phyloP scores from a whole-genome alignment of 2,113 vertebrate genomes.

The Nycticryphes semicollaris region DNA sequence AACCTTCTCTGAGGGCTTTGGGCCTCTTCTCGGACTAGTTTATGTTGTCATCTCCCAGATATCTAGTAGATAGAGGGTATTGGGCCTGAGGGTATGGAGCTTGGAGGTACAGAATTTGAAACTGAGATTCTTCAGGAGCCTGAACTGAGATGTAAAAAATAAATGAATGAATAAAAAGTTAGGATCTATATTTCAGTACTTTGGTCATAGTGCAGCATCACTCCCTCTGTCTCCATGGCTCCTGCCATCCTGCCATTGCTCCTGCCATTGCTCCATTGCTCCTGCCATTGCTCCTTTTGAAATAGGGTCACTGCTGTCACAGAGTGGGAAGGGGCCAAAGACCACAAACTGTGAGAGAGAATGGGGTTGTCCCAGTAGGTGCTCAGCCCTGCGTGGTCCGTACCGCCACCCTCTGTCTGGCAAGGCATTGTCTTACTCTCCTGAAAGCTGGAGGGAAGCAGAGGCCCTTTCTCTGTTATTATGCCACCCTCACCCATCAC shows the following conservation, averaged over 20 bases:
- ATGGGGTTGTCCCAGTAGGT: neutral
- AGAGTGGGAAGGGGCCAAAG: neutral
- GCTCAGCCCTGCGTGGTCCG: neutral
- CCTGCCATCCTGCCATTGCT: too few relatives aligned
- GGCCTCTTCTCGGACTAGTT: neutral
- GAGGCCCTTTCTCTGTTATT: neutral
- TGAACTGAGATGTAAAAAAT: neutral
- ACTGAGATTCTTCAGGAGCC: neutral
- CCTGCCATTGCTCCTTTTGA: neutral
- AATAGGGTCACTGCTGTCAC: neutral
- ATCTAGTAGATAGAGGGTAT: neutral
- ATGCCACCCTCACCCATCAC: neutral
- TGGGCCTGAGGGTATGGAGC: neutral
- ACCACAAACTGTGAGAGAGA: neutral
- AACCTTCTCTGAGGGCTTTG: neutral
- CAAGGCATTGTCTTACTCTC: neutral
- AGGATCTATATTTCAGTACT: neutral
- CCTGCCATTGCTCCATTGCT: neutral
- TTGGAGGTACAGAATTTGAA: neutral
- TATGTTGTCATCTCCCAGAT: neutral
- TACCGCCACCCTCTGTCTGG: neutral
- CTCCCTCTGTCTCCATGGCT: neutral
- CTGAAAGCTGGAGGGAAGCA: neutral
- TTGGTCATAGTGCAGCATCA: neutral
- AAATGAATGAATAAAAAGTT: neutral